Conservation (phyloP, 2,113 vertebrate genomes). For the Bucco capensis region DNA sequence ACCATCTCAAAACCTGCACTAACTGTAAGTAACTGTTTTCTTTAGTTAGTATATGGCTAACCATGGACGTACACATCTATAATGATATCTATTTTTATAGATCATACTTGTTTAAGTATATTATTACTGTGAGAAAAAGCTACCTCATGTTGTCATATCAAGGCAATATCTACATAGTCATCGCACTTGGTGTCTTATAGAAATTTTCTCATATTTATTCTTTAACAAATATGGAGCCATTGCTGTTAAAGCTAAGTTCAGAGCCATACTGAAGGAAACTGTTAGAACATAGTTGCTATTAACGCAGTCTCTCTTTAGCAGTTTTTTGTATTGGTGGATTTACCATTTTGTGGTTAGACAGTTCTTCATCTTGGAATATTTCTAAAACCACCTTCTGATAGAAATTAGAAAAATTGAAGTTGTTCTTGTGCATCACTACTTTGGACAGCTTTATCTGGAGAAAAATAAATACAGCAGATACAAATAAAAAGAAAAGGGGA, state of each 20-base stretch:
- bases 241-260: conserved; percentile 15
- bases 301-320: not conserved
- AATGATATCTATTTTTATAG: not conserved
- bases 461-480: not conserved
- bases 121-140: not conserved
- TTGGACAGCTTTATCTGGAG: not conserved
- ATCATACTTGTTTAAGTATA: not conserved
- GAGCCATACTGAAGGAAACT: not conserved
- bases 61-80: not conserved
- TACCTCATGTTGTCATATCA: not conserved
- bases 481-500: not conserved
- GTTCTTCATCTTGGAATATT: not conserved
- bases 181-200: not conserved
- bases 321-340: not conserved
- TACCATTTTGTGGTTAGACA: not conserved
- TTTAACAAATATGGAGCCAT: not conserved
- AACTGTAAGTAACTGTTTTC: not conserved
- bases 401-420: not conserved
- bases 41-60: not conserved
- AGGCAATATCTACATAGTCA: not conserved
- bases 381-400: not conserved
- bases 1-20: not conserved
- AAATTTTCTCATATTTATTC: not conserved
- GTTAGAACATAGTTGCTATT: not conserved
- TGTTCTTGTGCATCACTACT: not conserved